Percentiles rank a stretch among this genome's conserved stretches.
These are phyloP conservation scores for Drosophila merina DNA, from an alignment of 2,888 invertebrate genomes.

Conservation along the genomic window DNA sequence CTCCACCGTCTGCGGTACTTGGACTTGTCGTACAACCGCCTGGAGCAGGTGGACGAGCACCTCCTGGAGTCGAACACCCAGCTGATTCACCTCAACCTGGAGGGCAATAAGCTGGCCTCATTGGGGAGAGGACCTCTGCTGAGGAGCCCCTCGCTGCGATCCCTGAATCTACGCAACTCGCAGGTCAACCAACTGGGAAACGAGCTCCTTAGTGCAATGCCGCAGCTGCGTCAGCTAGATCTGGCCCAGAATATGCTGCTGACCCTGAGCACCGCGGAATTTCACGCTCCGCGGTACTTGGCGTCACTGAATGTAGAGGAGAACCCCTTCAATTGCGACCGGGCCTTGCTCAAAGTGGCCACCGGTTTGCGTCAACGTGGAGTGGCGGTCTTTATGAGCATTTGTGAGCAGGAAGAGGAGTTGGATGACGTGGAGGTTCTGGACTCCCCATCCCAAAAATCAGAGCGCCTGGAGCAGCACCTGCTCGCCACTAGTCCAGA, in stretches of 20 bases:
- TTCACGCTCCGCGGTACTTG: constrained; percentile 85
- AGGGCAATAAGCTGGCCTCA: constrained; percentile 87
- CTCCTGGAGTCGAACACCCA: constrained; percentile 86
- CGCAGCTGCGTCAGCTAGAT: constrained; percentile 86
- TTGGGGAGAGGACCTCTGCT: constrained; percentile 85
- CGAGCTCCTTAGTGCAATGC: constrained; percentile 85
- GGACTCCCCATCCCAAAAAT: constrained; percentile 40
- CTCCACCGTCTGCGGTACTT: constrained; percentile 85
- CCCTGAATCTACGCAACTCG: constrained; percentile 86
- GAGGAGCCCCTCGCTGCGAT: constrained; percentile 85
- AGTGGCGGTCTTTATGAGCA: constrained; percentile 64
- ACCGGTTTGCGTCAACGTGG: constrained; percentile 64
- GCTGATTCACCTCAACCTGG: constrained; percentile 86
- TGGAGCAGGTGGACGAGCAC: constrained; percentile 85
- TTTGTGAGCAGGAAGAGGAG: constrained; percentile 66
- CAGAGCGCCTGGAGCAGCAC: constrained; percentile 75
- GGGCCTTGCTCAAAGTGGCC: constrained; percentile 75
- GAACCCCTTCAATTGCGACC: constrained; percentile 86
- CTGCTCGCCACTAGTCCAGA: constrained; percentile 24
- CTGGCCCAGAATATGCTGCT: constrained; percentile 87
- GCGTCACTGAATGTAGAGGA: constrained; percentile 85
- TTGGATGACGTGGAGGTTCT: constrained; percentile 12
- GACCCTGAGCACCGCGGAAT: constrained; percentile 84
- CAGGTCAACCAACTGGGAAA: constrained; percentile 86
- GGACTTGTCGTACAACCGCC: constrained; percentile 87